phyloP scores from a whole-genome alignment of 1,140 invertebrate genomes.

The Heliconius congener region DNA sequence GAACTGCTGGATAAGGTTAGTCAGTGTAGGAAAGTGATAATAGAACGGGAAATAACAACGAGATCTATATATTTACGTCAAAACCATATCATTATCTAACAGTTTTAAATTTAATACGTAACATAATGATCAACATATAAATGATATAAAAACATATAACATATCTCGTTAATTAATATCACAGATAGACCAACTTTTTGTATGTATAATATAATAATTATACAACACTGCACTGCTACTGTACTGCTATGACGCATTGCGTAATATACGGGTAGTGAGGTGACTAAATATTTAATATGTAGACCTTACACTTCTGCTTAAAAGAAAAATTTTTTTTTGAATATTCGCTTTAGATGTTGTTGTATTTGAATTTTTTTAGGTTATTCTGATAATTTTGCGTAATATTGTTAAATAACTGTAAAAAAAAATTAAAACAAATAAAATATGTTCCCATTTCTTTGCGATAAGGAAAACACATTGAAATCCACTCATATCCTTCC shows the following conservation, averaged over 20 bases:
- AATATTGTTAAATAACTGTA: too few relatives aligned
- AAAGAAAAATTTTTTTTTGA: not conserved
- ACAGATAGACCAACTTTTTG: conserved; percentile 2
- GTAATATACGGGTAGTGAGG: conserved; percentile 43
- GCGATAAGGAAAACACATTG: too few relatives aligned
- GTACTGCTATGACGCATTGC: conserved; percentile 21
- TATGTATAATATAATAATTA: conserved; percentile 14
- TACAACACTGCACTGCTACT: not conserved
- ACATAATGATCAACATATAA: conserved; percentile 1
- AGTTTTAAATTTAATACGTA: not conserved
- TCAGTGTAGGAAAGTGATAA: too few relatives aligned
- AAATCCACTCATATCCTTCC: too few relatives aligned
- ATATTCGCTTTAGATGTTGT: not conserved
- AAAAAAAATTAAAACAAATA: too few relatives aligned
- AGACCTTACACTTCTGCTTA: not conserved
- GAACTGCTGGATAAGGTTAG: too few relatives aligned
- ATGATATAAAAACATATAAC: not conserved
- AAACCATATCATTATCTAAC: not conserved
- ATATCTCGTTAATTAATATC: conserved; percentile 11
- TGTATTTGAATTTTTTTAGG: too few relatives aligned
- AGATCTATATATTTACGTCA: too few relatives aligned
- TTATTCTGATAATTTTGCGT: too few relatives aligned
- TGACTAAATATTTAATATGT: not conserved
- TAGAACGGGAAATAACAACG: too few relatives aligned
- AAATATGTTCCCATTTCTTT: too few relatives aligned